Evolutionary conservation across 2,113 vertebrate genomes (phyloP), one percentile per base, ranked within the genome.

Genomic region (Sylvia atricapilla): DNA sequence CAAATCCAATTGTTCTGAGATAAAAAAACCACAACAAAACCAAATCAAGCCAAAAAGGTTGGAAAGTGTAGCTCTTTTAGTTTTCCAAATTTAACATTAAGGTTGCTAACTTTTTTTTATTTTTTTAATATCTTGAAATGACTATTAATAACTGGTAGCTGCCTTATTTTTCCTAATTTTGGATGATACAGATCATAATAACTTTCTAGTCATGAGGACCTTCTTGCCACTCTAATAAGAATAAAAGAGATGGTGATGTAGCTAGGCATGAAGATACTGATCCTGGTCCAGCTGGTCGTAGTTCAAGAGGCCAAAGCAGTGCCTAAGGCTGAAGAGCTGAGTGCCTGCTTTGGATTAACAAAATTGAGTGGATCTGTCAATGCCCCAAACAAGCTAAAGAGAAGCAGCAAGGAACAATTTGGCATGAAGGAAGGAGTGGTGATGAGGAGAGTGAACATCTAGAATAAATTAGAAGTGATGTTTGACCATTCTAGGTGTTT

Each of bases 231-330:
- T 2, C 12, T 46, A 83, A 43, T 37, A 21, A 7, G 31, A 87
- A 56, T 52, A 39, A 55, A 86, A 33, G 19, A 52, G 10, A 43
- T 5, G 35, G 30, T 91, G n/a, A 68, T 3, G 8, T 22, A 81
- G 23, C 23, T 68, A n/a, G 44, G 30, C 13, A 63, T 21, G 27
- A 92, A 86, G 35, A 23, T 30, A 25, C 6, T 50, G 39, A 60
- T 63, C 2, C 2, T 43, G 28, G 35, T 7, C 25, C 47, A 90
- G n/a, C 15, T 1, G 3, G 15, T 33, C 7, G 1, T 20, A 39
- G 37, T 66, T 73, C 39, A 59, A 53, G 44, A 87, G 37, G 52
- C 20, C 25, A 41, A 59, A 63, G 39, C 7, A 47, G 6, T 13
- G 27, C 24, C 44, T 59, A 30, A 74, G 25, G 35, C 49, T 78